Base-by-base conservation (phyloP, 2,888 invertebrate genomes). In the Autographa pulchrina region DNA sequence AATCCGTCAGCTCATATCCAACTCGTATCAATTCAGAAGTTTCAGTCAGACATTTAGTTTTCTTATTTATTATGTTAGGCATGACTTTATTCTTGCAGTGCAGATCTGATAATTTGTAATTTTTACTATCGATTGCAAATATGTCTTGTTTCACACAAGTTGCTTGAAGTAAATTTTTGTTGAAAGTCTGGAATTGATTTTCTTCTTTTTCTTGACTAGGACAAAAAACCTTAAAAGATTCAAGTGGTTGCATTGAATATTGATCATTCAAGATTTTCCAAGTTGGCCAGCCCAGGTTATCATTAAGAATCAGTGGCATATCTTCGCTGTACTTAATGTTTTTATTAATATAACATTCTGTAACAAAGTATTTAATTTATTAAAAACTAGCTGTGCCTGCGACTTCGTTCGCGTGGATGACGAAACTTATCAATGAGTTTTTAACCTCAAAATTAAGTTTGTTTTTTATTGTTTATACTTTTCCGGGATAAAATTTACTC, bases 291-390 rank as follows among this genome's bases (percentile, higher is more conserved):
- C 54, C 60, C 0, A 54, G 56, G 16, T 68, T 32, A 48, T 56
- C 25, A 48, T 65, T 74, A 7, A 86, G 38, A 7, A 83, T 16
- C 2, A 86, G 70, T 0, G 87, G 86, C 65, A 76, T 76, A 20
- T 74, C 43, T 25, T 31, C 11, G 2, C 20, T 31, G 16, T 74
- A 54, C 54, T 58, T 38, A 16, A 43, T 54, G 32, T 68, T 64
- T 48, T 71, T 78, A 38, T 67, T 56, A 72, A 85, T 78, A n/a
- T 86, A 71, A 64, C 85, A 86, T 8, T 8, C 85, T 85, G 77
- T 41, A 85, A 85, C 18, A 68, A 54, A 72, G 62, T 13, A 20
- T 5, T 48, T 25, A 25, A 25, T 25, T 25, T 2, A 25, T 25
- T 25, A 25, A 25, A 2, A 25, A n/a, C n/a, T n/a, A n/a, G n/a